These are phyloP conservation scores for Gadus macrocephalus DNA, from an alignment of 2,113 vertebrate species.

Conservation along the genomic window DNA sequence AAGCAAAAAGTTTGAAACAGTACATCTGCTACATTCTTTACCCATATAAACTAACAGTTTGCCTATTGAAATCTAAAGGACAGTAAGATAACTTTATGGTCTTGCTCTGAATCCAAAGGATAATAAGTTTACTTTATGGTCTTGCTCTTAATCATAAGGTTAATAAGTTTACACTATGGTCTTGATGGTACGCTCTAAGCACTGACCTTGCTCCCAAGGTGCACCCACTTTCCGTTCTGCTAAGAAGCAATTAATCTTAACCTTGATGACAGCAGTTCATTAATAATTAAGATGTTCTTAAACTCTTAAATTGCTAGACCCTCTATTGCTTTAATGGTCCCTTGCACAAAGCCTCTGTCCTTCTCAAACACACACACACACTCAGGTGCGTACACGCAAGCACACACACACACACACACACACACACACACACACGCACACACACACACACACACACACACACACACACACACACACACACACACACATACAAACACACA, in stretches of 20 bases:
- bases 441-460: too few species aligned
- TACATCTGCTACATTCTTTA: not conserved
- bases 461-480: too few species aligned
- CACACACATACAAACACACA: not conserved
- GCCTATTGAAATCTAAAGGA: not conserved
- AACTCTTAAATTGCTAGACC: slow-evolving; percentile 37
- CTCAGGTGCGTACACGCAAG: slow-evolving; percentile 24
- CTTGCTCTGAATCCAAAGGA: not conserved
- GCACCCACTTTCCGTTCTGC: slow-evolving; percentile 13
- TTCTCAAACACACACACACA: too few species aligned
- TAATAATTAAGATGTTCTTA: slow-evolving; percentile 49
- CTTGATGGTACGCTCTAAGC: not conserved
- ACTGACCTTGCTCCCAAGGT: too few species aligned
- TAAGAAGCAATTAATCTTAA: slow-evolving; percentile 53
- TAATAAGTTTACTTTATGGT: not conserved
- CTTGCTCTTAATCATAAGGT: not conserved
- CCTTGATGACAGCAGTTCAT: slow-evolving; percentile 52
- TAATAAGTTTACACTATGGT: not conserved
- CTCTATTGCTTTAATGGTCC: slow-evolving; percentile 43
- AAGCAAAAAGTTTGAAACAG: slow-evolving; percentile 10
- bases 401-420: too few species aligned
- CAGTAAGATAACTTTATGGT: not conserved
- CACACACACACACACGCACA: not conserved
- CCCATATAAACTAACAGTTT: not conserved
- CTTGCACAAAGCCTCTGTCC: slow-evolving; percentile 12